Evolutionary conservation across 2,113 vertebrate species (phyloP), one percentile per base, ranked within the genome.

Genomic region (Sminthopsis crassicaudata): DNA sequence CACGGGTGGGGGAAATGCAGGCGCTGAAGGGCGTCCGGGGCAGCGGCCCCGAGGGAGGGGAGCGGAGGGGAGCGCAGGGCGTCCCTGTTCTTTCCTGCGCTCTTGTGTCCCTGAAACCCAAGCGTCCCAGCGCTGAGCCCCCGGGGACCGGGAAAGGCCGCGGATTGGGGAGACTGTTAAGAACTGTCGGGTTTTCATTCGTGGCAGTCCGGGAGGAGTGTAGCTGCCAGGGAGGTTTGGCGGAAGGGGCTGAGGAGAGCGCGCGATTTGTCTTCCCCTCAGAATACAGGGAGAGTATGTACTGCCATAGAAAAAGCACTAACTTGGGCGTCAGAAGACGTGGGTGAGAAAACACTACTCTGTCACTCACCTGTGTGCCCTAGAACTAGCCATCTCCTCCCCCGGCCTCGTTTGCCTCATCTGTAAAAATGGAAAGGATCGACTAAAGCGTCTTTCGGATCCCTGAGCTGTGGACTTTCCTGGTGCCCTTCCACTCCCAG

Each of bases 11-110:
- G n/a, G 67, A n/a, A 36, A 84, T 84, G 48, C 25, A 25, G 76
- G 16, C 25, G 36, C 25, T 19, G n/a, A 36, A 53, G n/a, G 23
- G 25, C 2, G 67, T 46, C 48, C 25, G 10, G 26, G n/a, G 25
- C 36, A 25, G 48, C 0, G 0, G 42, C 46, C n/a, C 0, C 0
- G 1, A 0, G 1, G 11, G 48, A 16, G 4, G 51, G 30, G 52
- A 24, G 52, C 6, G 23, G 52, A 11, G 24, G 3, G 2, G 6
- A 0, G 27, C 36, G 22, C 0, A 0, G 11, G 0, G 0, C 0
- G 0, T 6, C 52, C 52, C 50, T 46, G 0, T 36, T 48, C 67
- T 14, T 0, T 7, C 36, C 89, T 2, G 54, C 27, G 19, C 22
- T 48, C n/a, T 46, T 53, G 46, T 19, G 7, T 5, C 51, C 51